Base-by-base conservation (phyloP, 2,797 vertebrate species). In the Phrynocephalus forsythii region DNA sequence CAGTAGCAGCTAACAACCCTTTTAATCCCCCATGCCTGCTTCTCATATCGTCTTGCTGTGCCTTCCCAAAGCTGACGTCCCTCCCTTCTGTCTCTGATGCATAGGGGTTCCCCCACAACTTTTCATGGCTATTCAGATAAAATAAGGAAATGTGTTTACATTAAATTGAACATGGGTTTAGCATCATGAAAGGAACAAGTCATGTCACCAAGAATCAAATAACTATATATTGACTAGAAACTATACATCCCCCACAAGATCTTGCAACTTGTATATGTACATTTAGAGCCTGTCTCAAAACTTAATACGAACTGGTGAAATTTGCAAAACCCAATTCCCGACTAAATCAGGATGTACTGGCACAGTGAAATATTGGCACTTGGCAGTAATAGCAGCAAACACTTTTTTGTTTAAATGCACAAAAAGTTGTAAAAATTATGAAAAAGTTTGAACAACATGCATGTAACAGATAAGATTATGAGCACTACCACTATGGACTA, bases 1-100 rank as follows among this genome's bases (percentile, higher is more conserved):
- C 82, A 92, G 87, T 52, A 86, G 77, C 0, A 85, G 44, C 60
- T 80, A 75, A 26, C 8, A 24, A 78, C 63, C 69, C 67, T 68
- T 30, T 50, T n/a, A 66, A 48, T 38, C 13, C n/a, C 56, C 22
- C 11, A 48, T 79, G 20, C 33, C 2, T 56, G 50, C 5, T 50
- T 67, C 71, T 76, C 28, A 9, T 66, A 38, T 82, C 28, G 67
- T n/a, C 33, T 67, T 75, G 28, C 6, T 80, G 22, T 0, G 66
- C 13, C 24, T 84, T 79, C 69, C 7, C 56, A 28, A 3, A 60
- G 44, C 3, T 67, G 20, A 82, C 22, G 28, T 30, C 16, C 24
- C 44, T 26, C 68, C 24, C 48, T 15, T 77, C 11, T 67, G 60
- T 33, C 38, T 60, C 67, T 82, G 16, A 30, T 60, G 15, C 38